Base-by-base conservation (phyloP, 2,888 invertebrate species). In the Micoletzkya japonica region DNA sequence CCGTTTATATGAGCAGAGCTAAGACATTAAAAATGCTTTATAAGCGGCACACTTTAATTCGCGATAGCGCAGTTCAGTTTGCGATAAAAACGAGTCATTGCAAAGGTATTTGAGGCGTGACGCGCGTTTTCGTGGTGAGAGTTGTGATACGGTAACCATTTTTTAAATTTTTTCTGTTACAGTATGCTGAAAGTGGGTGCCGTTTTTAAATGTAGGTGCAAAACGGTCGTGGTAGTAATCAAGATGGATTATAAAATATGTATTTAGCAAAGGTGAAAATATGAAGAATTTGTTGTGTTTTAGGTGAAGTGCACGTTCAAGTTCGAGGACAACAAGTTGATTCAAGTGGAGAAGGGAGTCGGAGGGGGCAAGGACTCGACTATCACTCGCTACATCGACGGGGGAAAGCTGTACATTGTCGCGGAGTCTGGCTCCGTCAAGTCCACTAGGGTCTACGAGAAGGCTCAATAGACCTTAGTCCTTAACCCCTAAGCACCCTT, bases 391-490 rank as follows among this genome's bases (percentile, higher is more conserved):
- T 78, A 68, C 73, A 72, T 82, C 70, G 76, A 80, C 63, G 75
- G 69, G 60, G 78, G 77, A 71, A 80, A 81, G 59, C 79, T 83
- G 52, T 57, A 74, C 70, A 81, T 82, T 70, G 80, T 72, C 52
- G 75, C 77, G 73, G 68, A 73, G 54, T 73, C 73, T 74, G 76
- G 74, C 37, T 73, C 61, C 28, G 79, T 80, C 69, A 73, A 70
- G 71, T 76, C 74, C 64, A 78, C 74, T 54, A 81, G 83, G 54
- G 75, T 79, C 73, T 83, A 83, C 76, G 74, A 74, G 70, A 79
- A 77, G 73, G 76, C 60, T 32, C 52, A 63, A 71, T 28, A 44
- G 28, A 10, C 44, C 44, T 44, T 44, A 10, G 10, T 44, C 44
- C 20, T 44, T n/a, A n/a, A n/a, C n/a, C n/a, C n/a, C n/a, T n/a